These are phyloP conservation scores for Urocynchramus pylzowi DNA, from an alignment of 2,113 vertebrate species.

Conservation along the genomic window DNA sequence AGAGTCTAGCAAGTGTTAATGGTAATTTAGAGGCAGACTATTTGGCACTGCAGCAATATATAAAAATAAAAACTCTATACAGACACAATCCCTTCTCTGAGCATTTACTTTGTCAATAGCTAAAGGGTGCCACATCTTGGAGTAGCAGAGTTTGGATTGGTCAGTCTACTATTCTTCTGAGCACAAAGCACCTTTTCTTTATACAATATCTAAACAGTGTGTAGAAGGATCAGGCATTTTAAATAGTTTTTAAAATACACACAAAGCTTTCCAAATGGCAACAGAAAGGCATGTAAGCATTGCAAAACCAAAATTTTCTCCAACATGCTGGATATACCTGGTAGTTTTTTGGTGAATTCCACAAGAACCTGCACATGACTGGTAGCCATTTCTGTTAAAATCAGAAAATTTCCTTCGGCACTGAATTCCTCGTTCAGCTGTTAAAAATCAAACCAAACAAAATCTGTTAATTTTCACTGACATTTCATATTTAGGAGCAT, in stretches of 20 bases:
- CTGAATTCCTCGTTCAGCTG: slow-evolving; percentile 93
- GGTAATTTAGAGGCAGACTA: not conserved
- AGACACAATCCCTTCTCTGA: not conserved
- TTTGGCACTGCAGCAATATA: not conserved
- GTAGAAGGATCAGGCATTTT: not conserved
- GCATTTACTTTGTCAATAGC: not conserved
- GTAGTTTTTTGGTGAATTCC: slow-evolving; percentile 97
- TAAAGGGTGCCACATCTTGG: not conserved
- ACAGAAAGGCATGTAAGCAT: not conserved
- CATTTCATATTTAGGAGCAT: not conserved
- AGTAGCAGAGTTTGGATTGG: not conserved
- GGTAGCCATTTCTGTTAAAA: slow-evolving; percentile 96
- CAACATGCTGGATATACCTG: slow-evolving; percentile 74
- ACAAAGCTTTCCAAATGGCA: not conserved
- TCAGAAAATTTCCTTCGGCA: slow-evolving; percentile 91
- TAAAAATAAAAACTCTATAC: not conserved
- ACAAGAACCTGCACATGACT: slow-evolving; percentile 96
- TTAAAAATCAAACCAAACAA: slow-evolving; percentile 43
- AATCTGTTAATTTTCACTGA: not conserved
- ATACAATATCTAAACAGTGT: not conserved
- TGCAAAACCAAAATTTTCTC: not conserved
- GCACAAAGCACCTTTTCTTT: not conserved
- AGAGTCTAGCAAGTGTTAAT: not conserved
- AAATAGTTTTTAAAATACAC: not conserved
- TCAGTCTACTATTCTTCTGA: not conserved